phyloP scores from a whole-genome alignment of 2,113 vertebrate species.

The Dolichotis patagonum region DNA sequence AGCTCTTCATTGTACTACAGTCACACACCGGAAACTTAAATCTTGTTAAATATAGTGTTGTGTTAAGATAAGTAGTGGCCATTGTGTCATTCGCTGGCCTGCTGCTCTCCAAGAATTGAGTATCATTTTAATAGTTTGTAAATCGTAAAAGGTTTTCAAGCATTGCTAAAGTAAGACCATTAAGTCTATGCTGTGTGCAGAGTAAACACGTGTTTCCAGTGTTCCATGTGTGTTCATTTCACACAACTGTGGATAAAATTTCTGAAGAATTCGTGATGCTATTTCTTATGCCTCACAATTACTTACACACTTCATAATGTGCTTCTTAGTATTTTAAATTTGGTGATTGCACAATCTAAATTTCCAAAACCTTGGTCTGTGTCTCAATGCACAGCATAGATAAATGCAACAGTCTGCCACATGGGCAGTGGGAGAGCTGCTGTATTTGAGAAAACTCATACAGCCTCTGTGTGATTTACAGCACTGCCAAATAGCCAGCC shows the following conservation, averaged over 20 bases:
- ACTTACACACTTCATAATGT: slow-evolving; percentile 41
- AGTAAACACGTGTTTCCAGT: slow-evolving; percentile 66
- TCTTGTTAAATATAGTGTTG: slow-evolving; percentile 73
- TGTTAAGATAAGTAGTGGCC: slow-evolving; percentile 67
- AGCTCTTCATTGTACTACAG: slow-evolving; percentile 72
- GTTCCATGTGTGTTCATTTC: slow-evolving; percentile 68
- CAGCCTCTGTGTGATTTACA: slow-evolving; percentile 68
- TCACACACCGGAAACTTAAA: slow-evolving; percentile 64
- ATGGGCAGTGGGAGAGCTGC: slow-evolving; percentile 57
- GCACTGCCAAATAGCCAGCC: slow-evolving; percentile 75
- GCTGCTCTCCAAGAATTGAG: slow-evolving; percentile 73
- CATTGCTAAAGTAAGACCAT: slow-evolving; percentile 65
- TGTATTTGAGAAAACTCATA: slow-evolving; percentile 72
- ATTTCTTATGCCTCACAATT: slow-evolving; percentile 68
- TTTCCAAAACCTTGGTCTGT: slow-evolving; percentile 47
- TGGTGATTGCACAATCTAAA: slow-evolving; percentile 60
- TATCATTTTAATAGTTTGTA: slow-evolving; percentile 67
- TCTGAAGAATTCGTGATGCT: slow-evolving; percentile 74
- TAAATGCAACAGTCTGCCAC: slow-evolving; percentile 60
- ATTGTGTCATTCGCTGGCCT: slow-evolving; percentile 58
- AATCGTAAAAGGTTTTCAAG: slow-evolving; percentile 59
- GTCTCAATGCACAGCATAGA: slow-evolving; percentile 71
- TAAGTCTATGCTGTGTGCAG: slow-evolving; percentile 71
- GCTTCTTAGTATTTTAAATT: slow-evolving; percentile 44
- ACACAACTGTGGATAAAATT: slow-evolving; percentile 68